These are phyloP conservation scores for Cylas formicarius DNA, from an alignment of 1,140 invertebrate genomes.

Conservation along the genomic window DNA sequence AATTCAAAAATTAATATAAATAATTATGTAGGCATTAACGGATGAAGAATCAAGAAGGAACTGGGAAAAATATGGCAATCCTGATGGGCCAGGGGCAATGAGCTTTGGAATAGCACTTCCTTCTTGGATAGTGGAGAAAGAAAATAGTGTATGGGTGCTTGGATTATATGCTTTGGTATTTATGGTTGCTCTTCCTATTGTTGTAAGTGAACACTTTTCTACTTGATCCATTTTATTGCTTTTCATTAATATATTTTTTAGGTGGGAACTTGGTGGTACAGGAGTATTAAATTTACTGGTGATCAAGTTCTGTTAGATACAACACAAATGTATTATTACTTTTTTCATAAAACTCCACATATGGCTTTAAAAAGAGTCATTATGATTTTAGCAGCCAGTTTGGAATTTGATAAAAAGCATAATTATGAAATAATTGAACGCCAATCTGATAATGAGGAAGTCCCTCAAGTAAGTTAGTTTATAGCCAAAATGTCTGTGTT, in stretches of 20 bases:
- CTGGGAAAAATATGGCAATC: conserved; percentile 99
- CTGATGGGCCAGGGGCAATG: conserved; percentile 97
- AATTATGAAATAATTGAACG: conserved; percentile 93
- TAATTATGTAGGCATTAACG: conserved; percentile 64
- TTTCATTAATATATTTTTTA: conserved; percentile 36
- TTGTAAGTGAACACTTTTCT: conserved; percentile 43
- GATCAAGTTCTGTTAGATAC: conserved; percentile 94
- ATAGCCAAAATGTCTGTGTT: too few species aligned
- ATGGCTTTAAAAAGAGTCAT: conserved; percentile 93
- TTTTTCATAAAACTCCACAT: conserved; percentile 89
- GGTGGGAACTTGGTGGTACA: conserved; percentile 98
- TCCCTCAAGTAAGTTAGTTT: conserved; percentile 68
- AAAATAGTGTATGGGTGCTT: conserved; percentile 97
- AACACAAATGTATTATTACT: conserved; percentile 91
- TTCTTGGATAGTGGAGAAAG: conserved; percentile 99
- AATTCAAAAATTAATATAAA: conserved; percentile 1
- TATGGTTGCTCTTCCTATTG: conserved; percentile 92
- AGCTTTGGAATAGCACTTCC: conserved; percentile 98
- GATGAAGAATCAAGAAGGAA: conserved; percentile 95
- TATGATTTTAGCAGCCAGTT: conserved; percentile 92
- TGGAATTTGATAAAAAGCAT: conserved; percentile 91
- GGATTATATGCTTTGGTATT: conserved; percentile 94
- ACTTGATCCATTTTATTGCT: conserved; percentile 4
- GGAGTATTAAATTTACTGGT: conserved; percentile 92
- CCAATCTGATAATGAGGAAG: conserved; percentile 90